Evolutionary conservation across 2,888 invertebrate species (phyloP).

Genomic region (Quadriops clusia): DNA sequence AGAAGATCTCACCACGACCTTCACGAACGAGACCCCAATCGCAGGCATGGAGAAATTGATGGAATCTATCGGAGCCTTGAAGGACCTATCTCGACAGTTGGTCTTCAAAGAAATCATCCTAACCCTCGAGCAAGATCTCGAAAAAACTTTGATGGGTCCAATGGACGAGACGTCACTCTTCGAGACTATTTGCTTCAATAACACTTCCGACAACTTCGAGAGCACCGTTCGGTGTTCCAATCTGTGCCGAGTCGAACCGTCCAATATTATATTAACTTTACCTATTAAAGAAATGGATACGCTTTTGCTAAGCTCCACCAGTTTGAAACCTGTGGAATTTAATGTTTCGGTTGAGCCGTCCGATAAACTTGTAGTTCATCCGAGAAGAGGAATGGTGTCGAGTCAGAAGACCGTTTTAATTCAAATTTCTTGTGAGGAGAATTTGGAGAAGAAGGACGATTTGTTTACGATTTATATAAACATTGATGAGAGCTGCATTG

Average conservation of each 20-base stretch:
- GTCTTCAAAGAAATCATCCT: slow-evolving; percentile 28
- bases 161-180: slow-evolving; percentile 28
- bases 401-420: no score
- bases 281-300: slow-evolving; percentile 11
- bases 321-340: slow-evolving; percentile 6
- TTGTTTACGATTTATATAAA: no score
- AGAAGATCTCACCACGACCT: slow-evolving; percentile 21
- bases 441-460: no score
- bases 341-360: slow-evolving; percentile 7
- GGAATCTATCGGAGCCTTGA: slow-evolving; percentile 24
- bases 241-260: slow-evolving; percentile 9
- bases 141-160: slow-evolving; percentile 25
- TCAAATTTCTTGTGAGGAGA: no score
- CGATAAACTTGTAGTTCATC: slow-evolving; percentile 7
- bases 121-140: slow-evolving; percentile 31
- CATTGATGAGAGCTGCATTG: no score
- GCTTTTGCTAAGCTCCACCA: slow-evolving; percentile 10
- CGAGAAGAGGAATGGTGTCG: slow-evolving; percentile 7
- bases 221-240: slow-evolving; percentile 1
- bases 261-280: slow-evolving; percentile 9
- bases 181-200: slow-evolving; percentile 26
- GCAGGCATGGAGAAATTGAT: slow-evolving; percentile 25
- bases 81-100: slow-evolving; percentile 25
- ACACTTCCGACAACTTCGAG: slow-evolving; percentile 7
- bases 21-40: slow-evolving; percentile 27